Evolutionary conservation across 2,797 vertebrate species (phyloP).

Genomic region (Pangasius djambal): DNA sequence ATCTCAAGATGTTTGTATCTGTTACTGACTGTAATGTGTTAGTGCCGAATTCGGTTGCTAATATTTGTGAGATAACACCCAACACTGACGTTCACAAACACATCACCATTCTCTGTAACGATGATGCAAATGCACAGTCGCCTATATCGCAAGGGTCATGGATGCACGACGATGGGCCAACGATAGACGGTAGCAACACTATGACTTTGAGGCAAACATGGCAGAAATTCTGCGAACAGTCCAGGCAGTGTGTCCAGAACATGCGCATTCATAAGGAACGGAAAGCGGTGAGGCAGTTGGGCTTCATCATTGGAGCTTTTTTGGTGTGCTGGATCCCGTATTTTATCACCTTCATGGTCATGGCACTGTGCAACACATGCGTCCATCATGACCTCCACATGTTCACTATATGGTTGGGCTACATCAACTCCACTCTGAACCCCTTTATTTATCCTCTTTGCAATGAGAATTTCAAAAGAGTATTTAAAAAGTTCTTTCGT

Average conservation of each 20-base stretch:
- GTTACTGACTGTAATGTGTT: conserved; percentile 71
- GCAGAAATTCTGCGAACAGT: conserved; percentile 81
- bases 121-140: conserved; percentile 57
- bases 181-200: conserved; percentile 65
- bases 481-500: conserved; percentile 79
- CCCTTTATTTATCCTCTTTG: conserved; percentile 96
- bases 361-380: conserved; percentile 82
- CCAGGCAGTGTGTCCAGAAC: conserved; percentile 75
- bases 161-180: conserved; percentile 52
- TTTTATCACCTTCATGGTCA: conserved; percentile 91
- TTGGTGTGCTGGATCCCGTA: conserved; percentile 97
- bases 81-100: conserved; percentile 75
- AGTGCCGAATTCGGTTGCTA: conserved; percentile 68
- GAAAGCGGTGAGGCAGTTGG: conserved; percentile 93
- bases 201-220: conserved; percentile 81
- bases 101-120: conserved; percentile 64
- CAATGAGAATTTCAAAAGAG: conserved; percentile 93
- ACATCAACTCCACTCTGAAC: conserved; percentile 94
- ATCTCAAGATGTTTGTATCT: conserved; percentile 66
- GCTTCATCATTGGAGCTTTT: conserved; percentile 91
- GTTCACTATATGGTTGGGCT: conserved; percentile 96
- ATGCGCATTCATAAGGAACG: conserved; percentile 84
- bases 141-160: conserved; percentile 50
- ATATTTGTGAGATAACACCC: conserved; percentile 67
- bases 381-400: conserved; percentile 82